Base-by-base conservation (phyloP, 2,113 vertebrate species). In the Melanocharis versteri region DNA sequence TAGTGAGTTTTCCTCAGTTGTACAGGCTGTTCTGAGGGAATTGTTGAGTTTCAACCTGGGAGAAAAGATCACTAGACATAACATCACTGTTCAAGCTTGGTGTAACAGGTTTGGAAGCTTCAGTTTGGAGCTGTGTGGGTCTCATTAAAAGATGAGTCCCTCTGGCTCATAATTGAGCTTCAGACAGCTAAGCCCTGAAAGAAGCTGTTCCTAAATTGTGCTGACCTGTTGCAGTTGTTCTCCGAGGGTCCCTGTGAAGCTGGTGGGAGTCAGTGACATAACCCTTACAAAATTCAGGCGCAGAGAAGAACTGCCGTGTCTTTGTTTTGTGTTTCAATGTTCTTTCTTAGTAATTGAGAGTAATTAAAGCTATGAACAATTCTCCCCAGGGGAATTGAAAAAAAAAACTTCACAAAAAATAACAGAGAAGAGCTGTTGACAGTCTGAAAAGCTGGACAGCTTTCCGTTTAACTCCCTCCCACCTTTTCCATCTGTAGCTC, bases 401-500 rank as follows among this genome's bases (percentile, higher is more conserved):
- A 88, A 88, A 86, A 90, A 85, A 87, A 15, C 44, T 80, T 72
- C 58, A 70, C 65, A 72, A 75, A 86, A 89, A 87, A 44, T n/a
- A 89, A 33, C 31, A 68, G 40, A 75, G 90, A 87, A 92, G 60
- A 93, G 60, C 92, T 84, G 92, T 84, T 95, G 94, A 87, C 88
- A 96, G 80, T 89, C 86, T 97, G 83, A 65, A 73, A 96, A 96
- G 86, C 94, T 87, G 94, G 94, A 93, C 80, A 94, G 83, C 72
- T 94, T 94, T 96, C 90, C 66, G 3, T 89, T 96, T 94, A 96
- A 96, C 69, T 96, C 57, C 93, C 96, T 96, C 96, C 96, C 94
- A 96, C 94, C 92, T 79, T 93, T 95, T 89, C 96, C 96, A 97
- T 97, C 96, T 96, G 96, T 76, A 79, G 86, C 45, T 92, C 80